Base-by-base conservation (phyloP, 1,140 invertebrate genomes). In the Drosophila willistoni region DNA sequence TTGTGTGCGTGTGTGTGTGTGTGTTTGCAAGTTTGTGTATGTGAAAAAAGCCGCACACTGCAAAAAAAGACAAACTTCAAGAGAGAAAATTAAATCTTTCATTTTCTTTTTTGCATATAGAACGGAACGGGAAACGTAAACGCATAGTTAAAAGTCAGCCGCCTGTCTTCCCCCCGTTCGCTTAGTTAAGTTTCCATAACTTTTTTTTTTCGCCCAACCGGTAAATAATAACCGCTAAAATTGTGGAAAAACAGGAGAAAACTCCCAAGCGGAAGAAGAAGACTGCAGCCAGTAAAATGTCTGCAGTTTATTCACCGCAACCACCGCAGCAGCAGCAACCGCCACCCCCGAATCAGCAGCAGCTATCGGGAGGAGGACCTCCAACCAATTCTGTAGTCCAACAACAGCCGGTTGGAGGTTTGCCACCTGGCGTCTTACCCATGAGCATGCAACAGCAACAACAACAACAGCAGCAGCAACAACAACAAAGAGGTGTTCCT, bases 301-400 rank as follows among this genome's bases (percentile, higher is more conserved):
- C 93, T 76, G 93, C 93, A 79, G 93, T 93, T 73, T 94, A 93
- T 85, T 93, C 93, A 68, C 93, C 93, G 90, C 93, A 91, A 79
- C 91, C 87, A 79, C 91, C 86, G 82, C 91, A 86, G 76, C 90
- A 81, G 59, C 75, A 78, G 39, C 72, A 67, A 65, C 81, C 72
- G 57, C 70, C 62, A 36, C 77, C 64, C 10, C 75, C 66, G 17
- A 76, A 39, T 17, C 77, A 71, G 68, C 90, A 84, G 56, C 77
- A 71, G 64, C 90, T 74, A 60, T 77, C 74, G 47, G 44, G 63
- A 65, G 61, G 64, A 65, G 61, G 64, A 29, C 74, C 69, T 47
- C 75, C 69, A n/a, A 73, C 73, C 14, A 77, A 77, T 42, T 57
- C 67, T 9, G 69, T 22, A 19, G 55, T 77, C 41, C 77, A 89